phyloP scores from a whole-genome alignment of 1,140 invertebrate species.

The Rhizoglyphus robini region DNA sequence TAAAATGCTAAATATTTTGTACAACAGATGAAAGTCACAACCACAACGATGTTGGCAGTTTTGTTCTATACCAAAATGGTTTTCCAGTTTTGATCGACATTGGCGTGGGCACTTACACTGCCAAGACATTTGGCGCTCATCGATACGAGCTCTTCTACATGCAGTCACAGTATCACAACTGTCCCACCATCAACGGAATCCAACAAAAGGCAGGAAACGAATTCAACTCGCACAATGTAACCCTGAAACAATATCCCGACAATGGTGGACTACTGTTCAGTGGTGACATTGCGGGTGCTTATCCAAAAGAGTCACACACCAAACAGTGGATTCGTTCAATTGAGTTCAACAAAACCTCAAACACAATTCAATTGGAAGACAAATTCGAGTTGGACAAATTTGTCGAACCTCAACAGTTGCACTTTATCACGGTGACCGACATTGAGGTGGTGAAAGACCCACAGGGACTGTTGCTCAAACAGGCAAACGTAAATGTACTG shows the following conservation, averaged over 20 bases:
- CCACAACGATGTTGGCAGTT: no score
- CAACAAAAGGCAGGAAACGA: neutral
- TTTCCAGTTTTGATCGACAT: no score
- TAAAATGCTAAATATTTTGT: no score
- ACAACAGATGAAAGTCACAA: no score
- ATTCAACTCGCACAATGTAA: neutral
- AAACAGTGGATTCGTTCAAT: neutral
- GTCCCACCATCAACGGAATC: constrained; percentile 5
- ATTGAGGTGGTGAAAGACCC: neutral
- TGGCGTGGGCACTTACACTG: no score
- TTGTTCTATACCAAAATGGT: neutral
- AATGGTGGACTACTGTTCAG: neutral
- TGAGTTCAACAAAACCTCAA: neutral
- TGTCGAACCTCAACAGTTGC: neutral
- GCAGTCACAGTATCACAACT: no score
- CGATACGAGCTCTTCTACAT: neutral
- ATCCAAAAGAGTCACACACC: neutral
- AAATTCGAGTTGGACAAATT: neutral
- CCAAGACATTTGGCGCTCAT: neutral
- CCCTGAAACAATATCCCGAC: neutral
- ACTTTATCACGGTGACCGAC: neutral
- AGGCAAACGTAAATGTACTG: neutral
- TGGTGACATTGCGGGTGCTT: constrained; percentile 1
- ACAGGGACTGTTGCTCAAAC: neutral
- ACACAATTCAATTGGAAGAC: neutral